Conservation (phyloP, 2,113 vertebrate species). For the Varanus komodoensis region DNA sequence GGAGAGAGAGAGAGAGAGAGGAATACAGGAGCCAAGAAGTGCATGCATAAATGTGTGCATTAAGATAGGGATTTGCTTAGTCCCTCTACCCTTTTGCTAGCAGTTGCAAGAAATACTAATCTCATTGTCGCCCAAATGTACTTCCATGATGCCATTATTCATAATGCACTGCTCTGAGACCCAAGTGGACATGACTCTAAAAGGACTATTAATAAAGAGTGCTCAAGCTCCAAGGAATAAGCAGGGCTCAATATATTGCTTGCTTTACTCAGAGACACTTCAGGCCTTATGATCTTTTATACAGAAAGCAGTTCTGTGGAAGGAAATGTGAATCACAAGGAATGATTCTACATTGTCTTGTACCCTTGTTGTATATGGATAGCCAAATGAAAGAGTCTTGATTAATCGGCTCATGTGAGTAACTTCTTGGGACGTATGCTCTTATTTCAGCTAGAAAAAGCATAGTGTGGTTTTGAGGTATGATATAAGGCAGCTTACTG, state of each 20-base stretch:
- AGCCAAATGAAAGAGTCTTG: neutral
- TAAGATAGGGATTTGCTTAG: conserved; percentile 42
- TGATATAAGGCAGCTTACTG: no score
- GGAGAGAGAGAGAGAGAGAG: no score
- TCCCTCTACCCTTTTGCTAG: neutral
- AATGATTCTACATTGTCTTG: neutral
- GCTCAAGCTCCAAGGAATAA: conserved; percentile 34
- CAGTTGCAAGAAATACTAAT: neutral
- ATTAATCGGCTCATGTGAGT: neutral
- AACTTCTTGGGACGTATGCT: neutral
- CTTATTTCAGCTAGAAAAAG: neutral
- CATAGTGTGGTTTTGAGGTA: neutral
- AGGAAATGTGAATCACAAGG: neutral
- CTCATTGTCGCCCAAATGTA: neutral
- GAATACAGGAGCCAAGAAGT: neutral
- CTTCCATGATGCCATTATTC: conserved; percentile 13
- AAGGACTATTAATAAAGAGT: conserved; percentile 25
- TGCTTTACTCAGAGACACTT: neutral
- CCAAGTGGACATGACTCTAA: conserved; percentile 42
- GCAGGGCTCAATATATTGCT: neutral
- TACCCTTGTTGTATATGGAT: neutral
- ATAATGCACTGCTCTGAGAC: conserved; percentile 48
- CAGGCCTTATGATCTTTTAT: neutral
- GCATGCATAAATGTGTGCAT: neutral
- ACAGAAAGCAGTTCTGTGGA: neutral